Evolutionary conservation across 2,888 invertebrate genomes (phyloP).

Genomic region (Tipula unca): DNA sequence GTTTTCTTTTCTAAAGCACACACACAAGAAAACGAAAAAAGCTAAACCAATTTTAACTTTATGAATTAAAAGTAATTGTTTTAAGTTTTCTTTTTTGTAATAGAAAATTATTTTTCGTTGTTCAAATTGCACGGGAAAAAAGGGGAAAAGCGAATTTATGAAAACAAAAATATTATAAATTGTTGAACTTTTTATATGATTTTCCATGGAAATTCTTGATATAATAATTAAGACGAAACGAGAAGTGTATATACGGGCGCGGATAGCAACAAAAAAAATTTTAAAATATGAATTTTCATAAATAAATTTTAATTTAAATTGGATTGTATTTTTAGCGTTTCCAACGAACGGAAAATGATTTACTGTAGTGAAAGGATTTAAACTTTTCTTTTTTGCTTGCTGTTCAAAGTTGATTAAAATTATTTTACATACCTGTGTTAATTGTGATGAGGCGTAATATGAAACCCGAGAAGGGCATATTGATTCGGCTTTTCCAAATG

Average conservation of each 20-base stretch:
- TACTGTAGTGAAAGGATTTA: not conserved
- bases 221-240: not conserved
- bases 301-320: constrained; percentile 14
- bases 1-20: not conserved
- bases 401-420: not conserved
- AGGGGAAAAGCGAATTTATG: not conserved
- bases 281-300: not conserved
- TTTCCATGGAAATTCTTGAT: constrained; percentile 8
- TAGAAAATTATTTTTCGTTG: not conserved
- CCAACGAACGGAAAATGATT: not conserved
- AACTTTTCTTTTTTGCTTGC: not conserved
- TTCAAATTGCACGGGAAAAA: not conserved
- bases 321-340: not conserved
- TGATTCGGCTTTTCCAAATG: constrained; percentile 54
- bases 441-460: constrained; percentile 72
- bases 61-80: not conserved
- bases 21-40: not conserved
- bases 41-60: constrained; percentile 14
- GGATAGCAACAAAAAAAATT: not conserved
- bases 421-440: constrained; percentile 51
- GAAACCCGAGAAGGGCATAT: constrained; percentile 55
- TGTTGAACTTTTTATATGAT: not conserved
- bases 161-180: constrained; percentile 15
- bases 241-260: not conserved
- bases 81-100: not conserved